Percentiles rank a stretch among this genome's conserved stretches.
These are phyloP conservation scores for Triplophysa yarkandensis DNA, from an alignment of 2,797 vertebrate species.

Conservation along the genomic window DNA sequence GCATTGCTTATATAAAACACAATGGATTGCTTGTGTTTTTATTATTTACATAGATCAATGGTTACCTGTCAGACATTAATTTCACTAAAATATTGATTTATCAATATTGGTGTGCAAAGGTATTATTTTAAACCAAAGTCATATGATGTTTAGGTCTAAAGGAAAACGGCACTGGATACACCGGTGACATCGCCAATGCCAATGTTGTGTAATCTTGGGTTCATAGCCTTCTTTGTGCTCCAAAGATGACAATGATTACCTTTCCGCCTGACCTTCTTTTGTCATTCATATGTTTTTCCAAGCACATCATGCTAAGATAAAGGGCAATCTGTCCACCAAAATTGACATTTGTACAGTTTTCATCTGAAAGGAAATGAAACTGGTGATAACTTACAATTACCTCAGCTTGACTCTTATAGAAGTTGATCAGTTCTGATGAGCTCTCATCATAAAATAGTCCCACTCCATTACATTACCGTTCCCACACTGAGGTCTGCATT, in stretches of 20 bases:
- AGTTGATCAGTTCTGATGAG: conserved; percentile 36
- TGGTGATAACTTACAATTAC: not conserved
- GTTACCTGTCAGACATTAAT: not conserved
- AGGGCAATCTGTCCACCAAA: conserved; percentile 19
- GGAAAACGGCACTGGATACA: not conserved
- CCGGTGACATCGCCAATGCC: not conserved
- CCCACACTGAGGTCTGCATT: conserved; percentile 26
- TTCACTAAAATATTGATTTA: not conserved
- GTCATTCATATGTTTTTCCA: conserved; percentile 1
- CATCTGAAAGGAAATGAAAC: conserved; percentile 31
- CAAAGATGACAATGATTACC: conserved; percentile 9
- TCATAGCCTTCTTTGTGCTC: not conserved
- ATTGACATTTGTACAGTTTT: conserved; percentile 35
- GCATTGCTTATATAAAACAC: not conserved
- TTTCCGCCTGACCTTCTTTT: conserved; percentile 8
- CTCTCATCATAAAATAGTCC: conserved; percentile 48
- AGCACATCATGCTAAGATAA: conserved; percentile 23
- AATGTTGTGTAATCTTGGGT: not conserved
- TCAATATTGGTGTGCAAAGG: not conserved
- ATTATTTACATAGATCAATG: conserved; percentile 15
- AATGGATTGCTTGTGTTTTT: not conserved
- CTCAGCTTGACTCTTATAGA: not conserved
- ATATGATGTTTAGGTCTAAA: not conserved
- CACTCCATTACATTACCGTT: conserved; percentile 47
- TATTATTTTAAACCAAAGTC: not conserved